Evolutionary conservation across 2,888 invertebrate species (phyloP), one percentile per base, ranked within the genome.

Genomic region (Chrysomela aeneicollis): DNA sequence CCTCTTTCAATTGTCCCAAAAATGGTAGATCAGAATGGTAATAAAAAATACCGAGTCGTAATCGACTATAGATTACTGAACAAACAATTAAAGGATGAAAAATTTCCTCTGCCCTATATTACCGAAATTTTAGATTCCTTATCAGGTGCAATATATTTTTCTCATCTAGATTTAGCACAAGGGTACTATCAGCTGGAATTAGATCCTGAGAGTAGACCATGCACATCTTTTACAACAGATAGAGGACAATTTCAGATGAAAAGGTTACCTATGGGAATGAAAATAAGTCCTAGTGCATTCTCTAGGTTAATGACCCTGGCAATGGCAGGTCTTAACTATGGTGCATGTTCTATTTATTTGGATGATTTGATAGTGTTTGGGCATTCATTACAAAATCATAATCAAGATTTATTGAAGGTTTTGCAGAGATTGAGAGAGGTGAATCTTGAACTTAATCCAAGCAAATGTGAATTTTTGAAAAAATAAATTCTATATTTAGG

Each of bases 181-280:
- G 73, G 74, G n/a, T 76, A 74, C 61, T 74, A 74, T 61, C 64
- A 76, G 63, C 61, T 74, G 30, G 73, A 75, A 59, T 47, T 75
- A 59, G 63, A 72, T 18, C 22, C 62, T 17, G 32, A 52, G 6
- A 64, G 71, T 50, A 63, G 74, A 63, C 63, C 67, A 21, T 73
- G 51, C 61, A 75, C 72, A 21, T 71, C 71, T 10, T 76, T 76
- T 66, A 63, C 64, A 9, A 74, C 74, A 10, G 68, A 70, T 61
- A 53, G 65, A 59, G 73, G 72, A 26, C 74, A 76, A 53, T 76
- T 55, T 59, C 72, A 75, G 65, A 70, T 74, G 69, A 72, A 32
- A 50, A 63, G 71, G 51, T 47, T 72, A 22, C 69, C 70, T 22
- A 74, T 77, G 72, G 73, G 75, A 21, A 61, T 76, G 52, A 76